Conservation (phyloP, 2,797 vertebrate species). For the Myotis myotis region DNA sequence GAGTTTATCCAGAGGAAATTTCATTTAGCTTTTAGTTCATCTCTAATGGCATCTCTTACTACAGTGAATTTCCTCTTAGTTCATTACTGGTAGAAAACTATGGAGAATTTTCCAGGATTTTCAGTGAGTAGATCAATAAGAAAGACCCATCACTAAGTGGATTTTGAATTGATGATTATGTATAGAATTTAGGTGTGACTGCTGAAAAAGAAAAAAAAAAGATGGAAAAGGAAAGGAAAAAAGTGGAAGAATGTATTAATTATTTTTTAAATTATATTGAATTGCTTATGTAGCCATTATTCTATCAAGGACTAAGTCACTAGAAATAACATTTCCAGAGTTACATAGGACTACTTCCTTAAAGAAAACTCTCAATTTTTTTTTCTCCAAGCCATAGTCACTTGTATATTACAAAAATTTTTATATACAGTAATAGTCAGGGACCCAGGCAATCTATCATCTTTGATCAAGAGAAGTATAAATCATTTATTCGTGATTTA, state of each 20-base stretch:
- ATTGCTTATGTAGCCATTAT: not conserved
- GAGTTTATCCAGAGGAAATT: not conserved
- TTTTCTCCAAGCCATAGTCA: constrained; percentile 56
- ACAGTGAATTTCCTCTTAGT: not conserved
- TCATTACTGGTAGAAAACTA: not conserved
- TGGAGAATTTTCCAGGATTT: not conserved
- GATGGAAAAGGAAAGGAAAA: not conserved
- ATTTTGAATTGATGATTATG: not conserved
- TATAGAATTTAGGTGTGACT: not conserved
- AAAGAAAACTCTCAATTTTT: constrained; percentile 69
- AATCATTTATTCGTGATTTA: constrained; percentile 86
- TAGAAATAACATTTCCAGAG: constrained; percentile 56
- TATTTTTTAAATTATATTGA: not conserved
- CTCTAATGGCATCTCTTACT: not conserved
- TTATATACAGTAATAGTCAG: constrained; percentile 79
- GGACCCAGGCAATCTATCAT: constrained; percentile 82
- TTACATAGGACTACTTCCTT: constrained; percentile 17
- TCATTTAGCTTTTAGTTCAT: not conserved
- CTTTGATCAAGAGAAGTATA: constrained; percentile 82
- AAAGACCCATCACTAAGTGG: not conserved
- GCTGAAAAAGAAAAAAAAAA: not conserved
- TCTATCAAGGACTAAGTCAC: not conserved
- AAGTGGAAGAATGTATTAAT: not conserved
- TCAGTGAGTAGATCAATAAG: not conserved
- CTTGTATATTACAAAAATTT: constrained; percentile 82